Evolutionary conservation across 2,797 vertebrate species (phyloP), one percentile per base, ranked within the genome.

Genomic region (Botia almorhae): DNA sequence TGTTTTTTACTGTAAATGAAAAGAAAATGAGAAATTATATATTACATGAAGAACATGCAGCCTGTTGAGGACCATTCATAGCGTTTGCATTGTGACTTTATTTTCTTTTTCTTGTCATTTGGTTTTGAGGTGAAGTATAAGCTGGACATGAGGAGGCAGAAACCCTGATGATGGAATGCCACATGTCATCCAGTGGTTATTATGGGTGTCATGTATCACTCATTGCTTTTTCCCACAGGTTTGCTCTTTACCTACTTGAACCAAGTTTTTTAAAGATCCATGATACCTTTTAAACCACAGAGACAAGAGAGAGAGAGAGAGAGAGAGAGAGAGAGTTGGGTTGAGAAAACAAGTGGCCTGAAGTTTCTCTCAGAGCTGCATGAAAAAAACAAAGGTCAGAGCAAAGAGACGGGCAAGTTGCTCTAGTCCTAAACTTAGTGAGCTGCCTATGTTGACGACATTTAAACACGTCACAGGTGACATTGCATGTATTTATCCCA

Each of bases 351-450:
- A 29, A 4, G 29, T 4, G 4, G 29, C 29, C 29, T 29, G 29
- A 29, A 29, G 29, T 1, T 29, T 29, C 29, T 29, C 29, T 29
- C 11, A 14, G 23, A 29, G n/a, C 29, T 29, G 29, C 29, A 4
- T 29, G 29, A 6, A 29, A 23, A 76, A 50, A 74, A 71, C 80
- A 82, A 84, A 87, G 82, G 82, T 83, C 78, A 84, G 13, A 63
- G 53, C 70, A 58, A 65, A 64, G 65, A 85, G 64, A 26, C 39
- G 71, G 69, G 56, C 64, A 19, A 21, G 19, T 14, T 58, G 8
- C 19, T 56, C 55, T 16, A 16, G 14, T 53, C 16, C 14, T 16
- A 50, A 50, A 50, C 4, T 6, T 29, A 46, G 7, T 8, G 43
- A 2, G 7, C 43, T 46, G 43, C 11, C 43, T 46, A 13, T 50